Evolutionary conservation across 2,888 invertebrate species (phyloP), one percentile per base, ranked within the genome.

Genomic region (Zygothrica quintamaculata): DNA sequence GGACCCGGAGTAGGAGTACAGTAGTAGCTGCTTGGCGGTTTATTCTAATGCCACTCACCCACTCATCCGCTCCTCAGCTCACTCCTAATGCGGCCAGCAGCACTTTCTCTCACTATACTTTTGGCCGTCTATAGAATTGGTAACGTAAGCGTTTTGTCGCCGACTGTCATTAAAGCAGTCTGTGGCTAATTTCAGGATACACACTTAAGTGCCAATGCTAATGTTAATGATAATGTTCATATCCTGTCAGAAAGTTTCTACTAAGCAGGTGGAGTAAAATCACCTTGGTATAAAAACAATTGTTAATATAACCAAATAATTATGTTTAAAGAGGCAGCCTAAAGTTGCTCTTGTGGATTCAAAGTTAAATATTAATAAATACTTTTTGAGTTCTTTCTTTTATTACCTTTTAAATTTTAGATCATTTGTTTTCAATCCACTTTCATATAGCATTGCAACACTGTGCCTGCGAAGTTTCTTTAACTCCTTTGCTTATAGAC

Each of bases 401-500:
- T 7, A 44, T 25, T 16, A 6, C 8, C 26, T 8, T 26, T 8
- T 6, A 4, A 26, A 4, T 26, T 26, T n/a, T n/a, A n/a, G n/a
- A n/a, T n/a, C n/a, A 8, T 8, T 26, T 26, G 5, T 26, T 29
- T n/a, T 29, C 1, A 18, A 9, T n/a, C 25, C 26, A 5, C 39
- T 50, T 12, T 25, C 7, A 6, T n/a, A 22, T 9, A 5, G 6
- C 1, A 1, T 62, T 55, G 60, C 18, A 16, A 42, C 68, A 78
- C 62, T 71, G 64, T 68, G 15, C 7, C 46, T 51, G 46, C 44
- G 61, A 61, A 75, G 80, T 72, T 82, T 80, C 70, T 62, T 67
- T 74, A 62, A 65, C 74, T 73, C 50, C 62, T 37, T 61, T 67
- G 67, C 77, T 74, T 84, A 79, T 84, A 84, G 78, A 79, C 84